phyloP scores from a whole-genome alignment of 1,140 invertebrate genomes.

The Neotoxoptera formosana region DNA sequence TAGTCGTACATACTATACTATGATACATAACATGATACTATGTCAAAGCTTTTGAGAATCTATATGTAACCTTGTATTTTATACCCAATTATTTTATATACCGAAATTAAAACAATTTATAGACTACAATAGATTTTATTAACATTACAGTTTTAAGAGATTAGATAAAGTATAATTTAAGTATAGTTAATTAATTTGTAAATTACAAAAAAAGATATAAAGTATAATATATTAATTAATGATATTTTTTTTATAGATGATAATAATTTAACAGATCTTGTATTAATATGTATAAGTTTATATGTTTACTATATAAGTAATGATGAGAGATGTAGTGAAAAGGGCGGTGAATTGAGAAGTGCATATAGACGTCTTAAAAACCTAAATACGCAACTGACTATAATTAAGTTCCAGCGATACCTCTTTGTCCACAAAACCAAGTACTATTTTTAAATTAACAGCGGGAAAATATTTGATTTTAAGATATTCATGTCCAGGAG shows the following conservation, averaged over 20 bases:
- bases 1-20: too few relatives aligned
- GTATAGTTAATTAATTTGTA: neutral
- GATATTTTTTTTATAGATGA: neutral
- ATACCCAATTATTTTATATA: neutral
- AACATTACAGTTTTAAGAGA: neutral
- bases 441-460: neutral
- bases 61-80: neutral
- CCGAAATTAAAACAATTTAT: neutral
- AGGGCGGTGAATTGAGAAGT: too few relatives aligned
- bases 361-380: too few relatives aligned
- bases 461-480: neutral
- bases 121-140: neutral
- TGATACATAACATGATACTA: neutral
- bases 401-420: neutral
- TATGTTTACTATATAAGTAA: too few relatives aligned
- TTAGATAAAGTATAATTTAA: neutral
- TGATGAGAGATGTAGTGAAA: too few relatives aligned
- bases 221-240: neutral
- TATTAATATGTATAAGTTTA: too few relatives aligned
- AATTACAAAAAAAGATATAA: neutral
- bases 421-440: neutral
- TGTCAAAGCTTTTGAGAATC: neutral
- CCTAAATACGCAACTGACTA: too few relatives aligned
- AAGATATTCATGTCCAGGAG: neutral
- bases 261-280: neutral